Percentiles rank a stretch among this genome's conserved stretches.
Evolutionary conservation across 2,888 invertebrate species (phyloP).

Genomic region (Charanyca ferruginea): DNA sequence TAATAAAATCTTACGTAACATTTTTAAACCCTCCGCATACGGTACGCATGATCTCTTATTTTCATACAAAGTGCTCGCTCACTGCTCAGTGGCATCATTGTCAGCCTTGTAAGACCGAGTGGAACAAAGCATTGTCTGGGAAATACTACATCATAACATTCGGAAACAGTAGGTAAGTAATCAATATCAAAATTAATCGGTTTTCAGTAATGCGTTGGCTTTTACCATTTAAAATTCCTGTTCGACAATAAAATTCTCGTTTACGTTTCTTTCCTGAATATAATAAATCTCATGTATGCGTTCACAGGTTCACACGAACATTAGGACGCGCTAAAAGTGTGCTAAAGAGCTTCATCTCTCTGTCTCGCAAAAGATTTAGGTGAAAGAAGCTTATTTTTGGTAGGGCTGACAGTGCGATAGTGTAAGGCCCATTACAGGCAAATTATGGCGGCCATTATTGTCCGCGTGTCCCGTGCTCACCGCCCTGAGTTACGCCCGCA

Average conservation of each 20-base stretch:
- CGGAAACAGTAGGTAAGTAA: constrained; percentile 32
- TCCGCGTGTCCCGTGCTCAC: constrained; percentile 85
- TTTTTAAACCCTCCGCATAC: constrained; percentile 52
- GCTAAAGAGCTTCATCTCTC: constrained; percentile 75
- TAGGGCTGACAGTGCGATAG: constrained; percentile 89
- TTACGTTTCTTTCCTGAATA: constrained; percentile 34
- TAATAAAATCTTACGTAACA: constrained; percentile 57
- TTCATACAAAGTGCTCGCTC: constrained; percentile 58
- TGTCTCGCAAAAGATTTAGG: constrained; percentile 77
- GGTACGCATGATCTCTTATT: constrained; percentile 57
- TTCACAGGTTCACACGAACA: constrained; percentile 61
- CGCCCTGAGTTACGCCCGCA: constrained; percentile 84
- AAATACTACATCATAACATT: constrained; percentile 30
- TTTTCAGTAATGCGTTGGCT: constrained; percentile 19
- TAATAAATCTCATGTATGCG: constrained; percentile 57
- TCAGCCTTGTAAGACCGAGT: constrained; percentile 42
- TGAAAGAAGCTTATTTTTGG: constrained; percentile 87
- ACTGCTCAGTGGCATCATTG: constrained; percentile 54
- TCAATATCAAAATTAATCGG: constrained; percentile 30
- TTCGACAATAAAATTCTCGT: constrained; percentile 46
- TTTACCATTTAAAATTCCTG: constrained; percentile 21
- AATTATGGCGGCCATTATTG: constrained; percentile 89
- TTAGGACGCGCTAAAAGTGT: constrained; percentile 65
- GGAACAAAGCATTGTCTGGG: constrained; percentile 28
- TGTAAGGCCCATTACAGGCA: constrained; percentile 90